Evolutionary conservation across 2,113 vertebrate species (phyloP).

Genomic region (Saimiri boliviensis): DNA sequence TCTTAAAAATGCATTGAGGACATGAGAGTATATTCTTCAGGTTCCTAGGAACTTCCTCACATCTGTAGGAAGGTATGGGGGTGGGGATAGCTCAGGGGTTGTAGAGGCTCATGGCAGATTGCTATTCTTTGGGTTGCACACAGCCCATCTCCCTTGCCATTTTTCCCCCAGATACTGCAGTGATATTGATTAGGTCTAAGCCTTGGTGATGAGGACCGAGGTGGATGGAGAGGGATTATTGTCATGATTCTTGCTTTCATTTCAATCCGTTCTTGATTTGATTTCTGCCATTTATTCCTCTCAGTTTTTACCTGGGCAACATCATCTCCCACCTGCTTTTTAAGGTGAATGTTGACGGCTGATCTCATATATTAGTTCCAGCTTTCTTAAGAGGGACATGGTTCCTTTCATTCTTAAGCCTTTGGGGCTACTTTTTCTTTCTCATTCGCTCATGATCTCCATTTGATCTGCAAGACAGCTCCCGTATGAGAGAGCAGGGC

Average conservation of each 20-base stretch:
- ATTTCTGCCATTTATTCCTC: background rate
- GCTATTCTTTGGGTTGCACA: background rate
- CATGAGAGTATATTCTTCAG: background rate
- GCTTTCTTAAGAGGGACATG: background rate
- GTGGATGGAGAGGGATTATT: background rate
- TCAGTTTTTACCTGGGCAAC: background rate
- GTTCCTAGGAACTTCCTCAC: background rate
- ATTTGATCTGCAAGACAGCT: background rate
- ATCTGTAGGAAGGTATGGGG: background rate
- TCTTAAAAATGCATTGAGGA: background rate
- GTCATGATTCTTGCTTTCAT: background rate
- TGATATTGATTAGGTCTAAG: background rate
- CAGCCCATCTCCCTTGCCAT: background rate
- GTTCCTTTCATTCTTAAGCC: background rate
- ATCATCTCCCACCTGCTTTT: background rate
- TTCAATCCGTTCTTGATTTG: background rate
- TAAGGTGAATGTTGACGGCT: background rate
- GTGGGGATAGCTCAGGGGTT: background rate
- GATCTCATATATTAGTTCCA: background rate
- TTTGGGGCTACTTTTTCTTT: background rate
- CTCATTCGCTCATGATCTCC: background rate
- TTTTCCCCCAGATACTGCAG: background rate
- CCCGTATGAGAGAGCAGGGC: background rate
- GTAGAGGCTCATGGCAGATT: background rate
- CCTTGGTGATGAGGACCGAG: rapidly evolving